Percentiles rank a stretch among this genome's conserved stretches.
Conservation (phyloP, 1,140 invertebrate species). For the Ectropis grisescens region DNA sequence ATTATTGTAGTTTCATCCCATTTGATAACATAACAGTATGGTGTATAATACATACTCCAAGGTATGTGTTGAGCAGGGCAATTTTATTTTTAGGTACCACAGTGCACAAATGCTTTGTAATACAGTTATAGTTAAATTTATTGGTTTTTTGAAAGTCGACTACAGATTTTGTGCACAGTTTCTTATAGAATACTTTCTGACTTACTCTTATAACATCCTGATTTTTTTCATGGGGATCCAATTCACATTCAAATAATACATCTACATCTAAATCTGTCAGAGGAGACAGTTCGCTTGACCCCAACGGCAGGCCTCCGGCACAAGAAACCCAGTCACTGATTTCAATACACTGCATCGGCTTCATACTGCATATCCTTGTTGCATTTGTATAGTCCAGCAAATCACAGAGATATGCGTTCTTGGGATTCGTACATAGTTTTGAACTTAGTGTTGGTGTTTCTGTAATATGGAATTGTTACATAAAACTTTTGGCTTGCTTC, state of each 20-base stretch:
- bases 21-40: no score
- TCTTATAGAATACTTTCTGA: no score
- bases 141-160: no score
- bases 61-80: no score
- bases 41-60: no score
- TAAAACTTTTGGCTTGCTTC: no score
- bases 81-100: no score
- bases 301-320: constrained; percentile 43
- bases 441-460: constrained; percentile 58
- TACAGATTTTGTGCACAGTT: no score
- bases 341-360: constrained; percentile 50
- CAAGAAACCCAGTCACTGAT: constrained; percentile 56
- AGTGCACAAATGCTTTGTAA: no score
- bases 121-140: no score
- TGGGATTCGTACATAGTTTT: constrained; percentile 53
- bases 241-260: constrained; percentile 57
- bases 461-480: no score
- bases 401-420: constrained; percentile 61
- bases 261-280: constrained; percentile 48
- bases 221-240: constrained; percentile 48
- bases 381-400: constrained; percentile 53
- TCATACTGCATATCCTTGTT: constrained; percentile 58
- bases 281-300: constrained; percentile 30
- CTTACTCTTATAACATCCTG: constrained; percentile 45
- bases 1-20: no score